Base-by-base conservation (phyloP, 2,888 invertebrate species). In the Netelia melanura region DNA sequence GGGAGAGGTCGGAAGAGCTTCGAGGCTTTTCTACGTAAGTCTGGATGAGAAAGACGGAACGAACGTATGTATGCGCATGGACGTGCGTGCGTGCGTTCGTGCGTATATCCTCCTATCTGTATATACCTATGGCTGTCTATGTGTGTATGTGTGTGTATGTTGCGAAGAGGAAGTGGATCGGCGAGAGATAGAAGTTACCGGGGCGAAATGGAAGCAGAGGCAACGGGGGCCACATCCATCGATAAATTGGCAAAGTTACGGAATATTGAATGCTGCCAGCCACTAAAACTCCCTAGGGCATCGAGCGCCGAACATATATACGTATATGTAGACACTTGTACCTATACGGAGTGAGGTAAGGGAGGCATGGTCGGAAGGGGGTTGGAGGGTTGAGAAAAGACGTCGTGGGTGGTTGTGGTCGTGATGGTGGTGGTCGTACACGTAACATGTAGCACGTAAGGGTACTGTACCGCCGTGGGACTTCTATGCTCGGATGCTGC, bases 201-300 rank as follows among this genome's bases (percentile, higher is more conserved):
- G 61, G 76, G 52, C 75, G 79, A 85, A 85, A 85, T 82, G 58
- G 85, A 85, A 64, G 82, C 76, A 81, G 38, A 38, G 75, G 65
- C 78, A 84, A 74, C 84, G 83, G 84, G 82, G 87, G 84, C 86
- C 86, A 87, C 88, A 87, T 88, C 87, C 88, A 89, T 89, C 89
- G 88, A 89, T 90, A 90, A 91, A 91, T 90, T 90, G 90, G 89
- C 88, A 90, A 91, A 90, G 90, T 91, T 90, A 88, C 86, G 87
- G 90, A 90, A 90, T 90, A 90, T 90, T 90, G 90, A 89, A 91
- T 90, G 89, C 88, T 89, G 88, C 88, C 89, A 89, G 88, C 88
- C 88, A 89, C 86, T 89, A 88, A 89, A 90, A 89, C 87, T 90
- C 87, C 82, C 87, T 65, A 72, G 89, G 89, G 88, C 85, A 77